Evolutionary conservation across 2,888 invertebrate genomes (phyloP).

Genomic region (Cartodere bifasciata): DNA sequence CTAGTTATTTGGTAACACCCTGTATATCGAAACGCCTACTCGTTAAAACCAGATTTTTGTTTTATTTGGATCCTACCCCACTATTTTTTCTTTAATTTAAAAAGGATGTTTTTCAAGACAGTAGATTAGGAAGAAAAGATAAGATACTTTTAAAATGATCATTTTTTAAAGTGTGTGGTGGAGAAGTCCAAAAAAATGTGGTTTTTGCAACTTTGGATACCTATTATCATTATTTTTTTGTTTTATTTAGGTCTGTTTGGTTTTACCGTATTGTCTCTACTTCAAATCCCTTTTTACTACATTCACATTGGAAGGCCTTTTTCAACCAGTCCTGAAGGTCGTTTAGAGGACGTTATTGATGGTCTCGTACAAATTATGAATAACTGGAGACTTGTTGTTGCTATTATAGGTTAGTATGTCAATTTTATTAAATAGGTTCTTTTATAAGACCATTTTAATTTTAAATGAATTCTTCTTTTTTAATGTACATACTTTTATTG

Average conservation of each 20-base stretch:
- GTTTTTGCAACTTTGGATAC: neutral
- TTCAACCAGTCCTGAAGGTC: slow-evolving; percentile 56
- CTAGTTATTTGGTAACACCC: no score
- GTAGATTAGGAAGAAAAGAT: no score
- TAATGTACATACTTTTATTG: neutral
- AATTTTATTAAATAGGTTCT: slow-evolving; percentile 3
- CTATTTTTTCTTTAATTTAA: no score
- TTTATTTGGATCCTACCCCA: no score
- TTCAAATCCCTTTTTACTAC: slow-evolving; percentile 72
- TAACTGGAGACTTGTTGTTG: slow-evolving; percentile 46
- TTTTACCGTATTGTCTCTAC: slow-evolving; percentile 44
- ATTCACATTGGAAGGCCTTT: slow-evolving; percentile 64
- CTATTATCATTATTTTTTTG: neutral
- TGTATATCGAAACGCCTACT: no score
- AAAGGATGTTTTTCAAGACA: no score
- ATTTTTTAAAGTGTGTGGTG: no score
- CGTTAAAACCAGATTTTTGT: no score
- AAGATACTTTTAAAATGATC: no score
- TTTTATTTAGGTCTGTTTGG: slow-evolving; percentile 52
- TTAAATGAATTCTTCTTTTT: neutral
- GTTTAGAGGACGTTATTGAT: slow-evolving; percentile 76
- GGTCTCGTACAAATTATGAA: slow-evolving; percentile 71
- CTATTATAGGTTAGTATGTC: slow-evolving; percentile 45
- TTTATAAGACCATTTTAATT: slow-evolving; percentile 17
- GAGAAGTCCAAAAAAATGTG: no score